A percentile compares a stretch with the other conserved stretches of the same genome.
phyloP scores from a whole-genome alignment of 1,140 invertebrate species.

The Hycleus cichorii region DNA sequence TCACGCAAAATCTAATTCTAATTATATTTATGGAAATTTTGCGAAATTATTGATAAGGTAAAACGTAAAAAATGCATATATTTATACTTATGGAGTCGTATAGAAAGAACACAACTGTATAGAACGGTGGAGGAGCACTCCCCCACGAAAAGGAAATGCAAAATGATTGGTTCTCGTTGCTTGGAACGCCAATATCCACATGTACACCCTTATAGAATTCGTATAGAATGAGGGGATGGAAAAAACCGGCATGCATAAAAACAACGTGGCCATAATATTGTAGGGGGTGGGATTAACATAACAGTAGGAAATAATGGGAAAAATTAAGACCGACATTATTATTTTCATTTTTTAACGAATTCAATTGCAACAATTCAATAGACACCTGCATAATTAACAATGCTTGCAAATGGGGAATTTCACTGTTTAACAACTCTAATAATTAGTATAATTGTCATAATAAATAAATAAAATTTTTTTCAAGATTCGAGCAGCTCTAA shows the following conservation, averaged over 20 bases:
- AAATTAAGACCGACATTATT: neutral
- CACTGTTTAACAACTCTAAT: too few species aligned
- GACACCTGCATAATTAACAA: neutral
- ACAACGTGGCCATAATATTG: slow-evolving; percentile 14
- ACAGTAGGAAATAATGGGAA: slow-evolving; percentile 1
- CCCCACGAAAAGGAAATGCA: slow-evolving; percentile 9
- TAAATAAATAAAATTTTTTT: too few species aligned
- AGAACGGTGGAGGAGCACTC: neutral
- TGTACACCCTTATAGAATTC: neutral
- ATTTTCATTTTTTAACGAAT: neutral
- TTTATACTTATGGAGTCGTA: too few species aligned
- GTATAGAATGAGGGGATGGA: slow-evolving; percentile 18
- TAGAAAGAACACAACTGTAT: neutral
- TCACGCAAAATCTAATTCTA: neutral
- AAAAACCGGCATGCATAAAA: slow-evolving; percentile 16
- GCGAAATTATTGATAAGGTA: too few species aligned
- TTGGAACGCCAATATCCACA: slow-evolving; percentile 11
- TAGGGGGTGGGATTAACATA: slow-evolving; percentile 25
- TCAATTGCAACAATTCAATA: neutral
- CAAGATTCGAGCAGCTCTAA: neutral
- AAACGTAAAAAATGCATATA: too few species aligned
- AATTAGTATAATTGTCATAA: too few species aligned
- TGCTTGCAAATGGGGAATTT: too few species aligned
- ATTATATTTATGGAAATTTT: neutral
- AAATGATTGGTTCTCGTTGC: slow-evolving; percentile 19